Evolutionary conservation across 2,888 invertebrate species (phyloP).

Genomic region (Kryphioiulus occultus): DNA sequence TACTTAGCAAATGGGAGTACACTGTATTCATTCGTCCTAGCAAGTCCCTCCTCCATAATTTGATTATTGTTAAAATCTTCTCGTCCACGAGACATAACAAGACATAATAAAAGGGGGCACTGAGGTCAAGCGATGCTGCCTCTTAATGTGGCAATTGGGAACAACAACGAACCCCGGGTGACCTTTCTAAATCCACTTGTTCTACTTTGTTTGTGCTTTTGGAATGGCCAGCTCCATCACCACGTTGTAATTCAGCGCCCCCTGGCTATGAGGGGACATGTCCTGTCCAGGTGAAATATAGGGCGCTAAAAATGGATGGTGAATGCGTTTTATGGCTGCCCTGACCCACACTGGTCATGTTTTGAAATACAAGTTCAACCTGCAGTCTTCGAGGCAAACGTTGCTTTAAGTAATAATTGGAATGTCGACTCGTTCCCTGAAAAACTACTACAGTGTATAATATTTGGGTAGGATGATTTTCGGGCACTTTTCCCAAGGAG

Average conservation of each 20-base stretch:
- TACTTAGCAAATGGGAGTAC: too few relatives aligned
- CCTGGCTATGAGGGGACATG: conserved; percentile 12
- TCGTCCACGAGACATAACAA: too few relatives aligned
- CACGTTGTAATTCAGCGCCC: neutral
- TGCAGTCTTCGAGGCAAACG: neutral
- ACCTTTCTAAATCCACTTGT: neutral
- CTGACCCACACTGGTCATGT: conserved; percentile 2
- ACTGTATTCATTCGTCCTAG: too few relatives aligned
- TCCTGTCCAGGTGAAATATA: neutral
- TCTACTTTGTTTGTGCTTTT: neutral
- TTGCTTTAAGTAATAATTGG: neutral
- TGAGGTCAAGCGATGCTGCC: neutral
- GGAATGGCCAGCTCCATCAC: neutral
- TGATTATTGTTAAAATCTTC: too few relatives aligned
- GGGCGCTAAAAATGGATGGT: neutral
- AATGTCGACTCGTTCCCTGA: too few relatives aligned
- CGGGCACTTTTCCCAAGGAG: too few relatives aligned
- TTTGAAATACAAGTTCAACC: neutral
- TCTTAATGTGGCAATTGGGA: neutral
- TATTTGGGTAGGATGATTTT: too few relatives aligned
- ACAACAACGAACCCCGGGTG: neutral
- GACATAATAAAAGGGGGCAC: too few relatives aligned
- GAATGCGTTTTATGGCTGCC: neutral
- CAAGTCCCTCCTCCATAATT: too few relatives aligned
- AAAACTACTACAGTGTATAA: too few relatives aligned